Percentiles rank a stretch among this genome's conserved stretches.
phyloP scores from a whole-genome alignment of 2,113 vertebrate genomes.

The Scomber colias region DNA sequence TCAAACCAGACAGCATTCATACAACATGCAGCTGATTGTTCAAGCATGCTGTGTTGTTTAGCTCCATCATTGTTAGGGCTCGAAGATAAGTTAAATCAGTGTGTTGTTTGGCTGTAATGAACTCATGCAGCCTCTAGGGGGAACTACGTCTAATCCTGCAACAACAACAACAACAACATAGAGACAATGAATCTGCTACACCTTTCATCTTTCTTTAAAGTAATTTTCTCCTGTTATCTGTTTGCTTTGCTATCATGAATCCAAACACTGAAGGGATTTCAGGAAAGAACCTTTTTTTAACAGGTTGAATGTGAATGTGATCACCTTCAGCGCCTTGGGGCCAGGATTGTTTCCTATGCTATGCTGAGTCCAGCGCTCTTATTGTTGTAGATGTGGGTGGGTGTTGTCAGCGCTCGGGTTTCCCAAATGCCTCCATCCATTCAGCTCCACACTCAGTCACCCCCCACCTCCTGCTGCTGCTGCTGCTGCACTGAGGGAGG shows the following conservation, averaged over 20 bases:
- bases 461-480: background rate
- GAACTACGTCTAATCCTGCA: too few relatives aligned
- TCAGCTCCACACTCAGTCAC: conserved; percentile 5
- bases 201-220: too few relatives aligned
- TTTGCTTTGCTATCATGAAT: background rate
- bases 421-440: conserved; percentile 40
- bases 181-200: too few relatives aligned
- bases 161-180: too few relatives aligned
- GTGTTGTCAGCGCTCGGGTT: conserved; percentile 27
- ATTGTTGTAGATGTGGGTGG: conserved; percentile 15
- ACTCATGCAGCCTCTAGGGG: too few relatives aligned
- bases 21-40: too few relatives aligned
- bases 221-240: background rate
- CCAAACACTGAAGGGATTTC: background rate
- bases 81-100: too few relatives aligned
- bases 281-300: background rate
- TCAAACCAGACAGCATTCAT: too few relatives aligned
- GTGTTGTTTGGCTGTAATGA: too few relatives aligned
- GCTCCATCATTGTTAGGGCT: too few relatives aligned
- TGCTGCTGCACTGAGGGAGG: background rate
- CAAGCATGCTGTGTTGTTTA: too few relatives aligned
- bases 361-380: conserved; percentile 13
- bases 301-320: background rate
- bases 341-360: background rate
- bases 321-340: background rate